Percentiles rank a stretch among this genome's conserved stretches.
phyloP scores from a whole-genome alignment of 2,113 vertebrate species.

The Symphodus melops region DNA sequence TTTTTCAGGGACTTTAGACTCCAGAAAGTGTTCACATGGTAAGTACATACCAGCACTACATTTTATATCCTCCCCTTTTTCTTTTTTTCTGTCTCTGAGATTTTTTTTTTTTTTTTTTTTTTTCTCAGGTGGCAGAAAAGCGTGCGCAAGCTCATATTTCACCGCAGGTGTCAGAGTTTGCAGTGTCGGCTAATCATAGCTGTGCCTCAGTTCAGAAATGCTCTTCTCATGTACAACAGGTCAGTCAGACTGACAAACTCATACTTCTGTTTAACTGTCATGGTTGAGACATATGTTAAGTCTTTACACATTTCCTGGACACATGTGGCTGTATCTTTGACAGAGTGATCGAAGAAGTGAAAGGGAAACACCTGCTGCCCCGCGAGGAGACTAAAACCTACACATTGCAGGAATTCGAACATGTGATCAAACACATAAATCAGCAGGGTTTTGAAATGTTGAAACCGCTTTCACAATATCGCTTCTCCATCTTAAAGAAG shows the following conservation, averaged over 20 bases:
- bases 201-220: conserved; percentile 85
- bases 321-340: conserved; percentile 1
- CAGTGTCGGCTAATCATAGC: conserved; percentile 72
- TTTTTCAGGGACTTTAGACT: conserved; percentile 84
- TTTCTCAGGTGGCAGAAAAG: conserved; percentile 82
- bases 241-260: conserved; percentile 33
- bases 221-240: conserved; percentile 83
- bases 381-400: conserved; percentile 67
- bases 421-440: conserved; percentile 49
- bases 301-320: background rate
- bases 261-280: background rate
- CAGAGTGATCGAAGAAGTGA: conserved; percentile 84
- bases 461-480: conserved; percentile 71
- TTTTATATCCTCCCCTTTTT: background rate
- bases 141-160: conserved; percentile 50
- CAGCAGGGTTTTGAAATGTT: conserved; percentile 66
- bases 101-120: conserved; percentile 1
- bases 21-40: conserved; percentile 82
- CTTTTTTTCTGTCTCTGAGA: background rate
- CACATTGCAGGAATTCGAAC: conserved; percentile 78
- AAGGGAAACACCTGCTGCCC: conserved; percentile 78
- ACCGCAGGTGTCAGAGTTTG: conserved; percentile 61
- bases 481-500: conserved; percentile 67
- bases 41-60: background rate
- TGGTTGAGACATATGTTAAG: background rate